Base-by-base conservation (phyloP, 2,113 vertebrate genomes). In the Dryoscopus gambensis region DNA sequence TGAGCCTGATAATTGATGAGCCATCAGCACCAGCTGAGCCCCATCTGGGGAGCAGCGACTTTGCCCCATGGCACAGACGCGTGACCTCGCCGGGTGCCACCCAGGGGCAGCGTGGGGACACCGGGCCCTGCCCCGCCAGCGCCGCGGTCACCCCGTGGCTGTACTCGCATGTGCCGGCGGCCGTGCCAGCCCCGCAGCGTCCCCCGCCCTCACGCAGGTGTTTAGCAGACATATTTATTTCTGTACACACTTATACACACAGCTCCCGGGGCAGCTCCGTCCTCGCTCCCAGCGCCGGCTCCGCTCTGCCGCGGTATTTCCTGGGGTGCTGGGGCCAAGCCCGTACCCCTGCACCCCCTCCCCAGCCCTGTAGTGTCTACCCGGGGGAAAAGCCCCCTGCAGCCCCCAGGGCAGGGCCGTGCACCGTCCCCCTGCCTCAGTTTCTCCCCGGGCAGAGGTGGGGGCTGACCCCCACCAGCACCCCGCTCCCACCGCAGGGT, bases 241-340 rank as follows among this genome's bases (percentile, higher is more conserved):
- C 95, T 97, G 93, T 97, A 97, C 97, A 97, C 85, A 68, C 97
- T 86, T 96, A 94, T 97, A 94, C 97, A 97, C 95, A 94, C 68
- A 12, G 42, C 55, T 71, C 92, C 93, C 91, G 31, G 87, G 49
- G 59, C 21, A 20, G 85, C 73, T 46, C 40, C 21, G 2, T 18
- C 74, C 85, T 76, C 9, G 1, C 20, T 75, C 65, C 90, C 89
- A 67, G 84, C 39, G 95, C 95, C 59, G 39, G 35, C 82, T 71
- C 44, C 10, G 20, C 33, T 47, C 65, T 7, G 37, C 1, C 3
- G 27, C 3, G 13, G 4, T 9, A 1, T n/a, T 62, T 59, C 33
- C 19, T 8, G 24, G 59, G 73, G 64, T 33, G 37, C 59, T 4
- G 4, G 47, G 49, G 83, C 35, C 28, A 49, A 76, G 23, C 67